Conservation (phyloP, 2,113 vertebrate genomes). For the Anolis sagrei region DNA sequence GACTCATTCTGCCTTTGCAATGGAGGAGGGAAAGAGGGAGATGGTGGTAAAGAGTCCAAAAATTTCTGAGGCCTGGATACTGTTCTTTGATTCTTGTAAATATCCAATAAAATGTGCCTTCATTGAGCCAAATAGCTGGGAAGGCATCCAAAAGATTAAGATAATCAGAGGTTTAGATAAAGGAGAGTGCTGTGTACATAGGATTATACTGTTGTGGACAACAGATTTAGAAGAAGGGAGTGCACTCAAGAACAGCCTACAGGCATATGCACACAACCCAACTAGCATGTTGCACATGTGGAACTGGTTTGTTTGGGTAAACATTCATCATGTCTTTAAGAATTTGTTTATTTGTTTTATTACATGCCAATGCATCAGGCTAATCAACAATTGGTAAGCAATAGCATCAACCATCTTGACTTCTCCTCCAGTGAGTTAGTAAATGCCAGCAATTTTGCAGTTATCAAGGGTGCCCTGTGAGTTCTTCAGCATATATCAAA, state of each 20-base stretch:
- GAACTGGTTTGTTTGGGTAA: not conserved
- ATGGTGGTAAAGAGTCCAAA: slow-evolving; percentile 28
- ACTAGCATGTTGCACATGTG: not conserved
- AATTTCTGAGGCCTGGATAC: slow-evolving; percentile 23
- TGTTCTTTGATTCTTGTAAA: slow-evolving; percentile 19
- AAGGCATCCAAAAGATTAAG: slow-evolving; percentile 43
- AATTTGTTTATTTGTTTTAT: not conserved
- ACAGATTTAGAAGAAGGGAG: not conserved
- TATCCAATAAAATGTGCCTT: slow-evolving; percentile 28
- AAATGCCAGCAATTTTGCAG: not conserved
- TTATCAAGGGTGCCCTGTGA: not conserved
- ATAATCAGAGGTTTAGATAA: slow-evolving; percentile 38
- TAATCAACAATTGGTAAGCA: not conserved
- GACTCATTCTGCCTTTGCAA: not conserved
- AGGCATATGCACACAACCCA: not conserved
- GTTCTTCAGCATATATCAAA: not conserved
- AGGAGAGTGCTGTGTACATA: slow-evolving; percentile 24
- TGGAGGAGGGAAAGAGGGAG: not conserved
- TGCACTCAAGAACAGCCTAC: not conserved
- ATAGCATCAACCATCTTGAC: not conserved
- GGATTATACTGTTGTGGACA: slow-evolving; percentile 5
- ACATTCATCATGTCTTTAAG: not conserved
- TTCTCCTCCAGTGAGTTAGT: not conserved
- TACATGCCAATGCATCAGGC: not conserved
- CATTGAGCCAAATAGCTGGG: slow-evolving; percentile 34